A percentile compares a stretch with the other conserved stretches of the same genome.
These are phyloP conservation scores for Onthophagus taurus DNA, from an alignment of 1,140 invertebrate genomes.

Conservation along the genomic window DNA sequence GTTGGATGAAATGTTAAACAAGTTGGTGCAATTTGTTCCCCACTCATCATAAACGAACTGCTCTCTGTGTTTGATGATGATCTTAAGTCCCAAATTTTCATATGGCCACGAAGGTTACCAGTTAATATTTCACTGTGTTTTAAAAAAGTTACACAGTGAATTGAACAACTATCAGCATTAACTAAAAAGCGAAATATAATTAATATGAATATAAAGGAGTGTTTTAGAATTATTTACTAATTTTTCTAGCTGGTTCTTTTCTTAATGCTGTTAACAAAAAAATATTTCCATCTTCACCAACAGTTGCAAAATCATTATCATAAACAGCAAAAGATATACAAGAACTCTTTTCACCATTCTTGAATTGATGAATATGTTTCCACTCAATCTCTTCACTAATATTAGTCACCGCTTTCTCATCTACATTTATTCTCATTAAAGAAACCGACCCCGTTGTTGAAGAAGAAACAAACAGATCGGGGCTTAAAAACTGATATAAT, in stretches of 20 bases:
- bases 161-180: conserved; percentile 70
- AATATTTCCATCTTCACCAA: conserved; percentile 76
- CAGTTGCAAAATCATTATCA: conserved; percentile 61
- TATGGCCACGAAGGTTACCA: conserved; percentile 73
- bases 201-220: background rate
- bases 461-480: conserved; percentile 52
- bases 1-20: conserved; percentile 74
- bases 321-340: conserved; percentile 59
- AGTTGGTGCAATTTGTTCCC: conserved; percentile 58
- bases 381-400: conserved; percentile 43
- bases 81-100: conserved; percentile 80
- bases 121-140: conserved; percentile 71
- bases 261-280: conserved; percentile 56
- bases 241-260: conserved; percentile 48
- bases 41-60: conserved; percentile 54
- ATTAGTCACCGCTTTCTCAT: conserved; percentile 40
- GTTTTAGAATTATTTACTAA: conserved; percentile 41
- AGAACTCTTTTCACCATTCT: conserved; percentile 46
- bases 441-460: conserved; percentile 54
- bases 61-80: conserved; percentile 46
- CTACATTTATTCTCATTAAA: conserved; percentile 48
- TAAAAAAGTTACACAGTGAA: conserved; percentile 67
- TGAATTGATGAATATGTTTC: conserved; percentile 56
- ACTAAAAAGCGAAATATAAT: conserved; percentile 38
- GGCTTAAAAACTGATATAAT: conserved; percentile 46